Conservation (phyloP, 64 coral and sea anemone species). For the Porites lutea region DNA sequence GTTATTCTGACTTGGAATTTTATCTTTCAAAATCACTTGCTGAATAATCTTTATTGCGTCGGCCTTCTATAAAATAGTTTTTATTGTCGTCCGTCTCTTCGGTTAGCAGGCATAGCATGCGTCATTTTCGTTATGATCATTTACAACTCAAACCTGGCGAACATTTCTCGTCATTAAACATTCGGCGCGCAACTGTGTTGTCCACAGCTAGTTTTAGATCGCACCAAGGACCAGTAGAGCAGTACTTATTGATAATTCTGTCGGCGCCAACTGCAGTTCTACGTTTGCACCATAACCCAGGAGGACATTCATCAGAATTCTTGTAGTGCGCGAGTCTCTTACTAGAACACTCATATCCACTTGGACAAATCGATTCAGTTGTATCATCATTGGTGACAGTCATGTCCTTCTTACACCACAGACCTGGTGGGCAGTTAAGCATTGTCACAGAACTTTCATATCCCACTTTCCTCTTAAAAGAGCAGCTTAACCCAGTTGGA, state of each 20-base stretch:
- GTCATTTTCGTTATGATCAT: not conserved
- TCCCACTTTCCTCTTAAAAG: not conserved
- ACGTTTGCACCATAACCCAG: not conserved
- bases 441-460: not conserved
- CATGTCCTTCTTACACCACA: slow-evolving; percentile 63
- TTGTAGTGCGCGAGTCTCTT: not conserved
- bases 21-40: too few relatives aligned
- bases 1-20: too few relatives aligned
- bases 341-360: not conserved
- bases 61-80: not conserved
- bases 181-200: too few relatives aligned
- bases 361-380: slow-evolving; percentile 22
- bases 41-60: too few relatives aligned
- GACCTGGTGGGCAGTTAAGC: slow-evolving; percentile 41
- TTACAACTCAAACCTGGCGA: slow-evolving; percentile 48
- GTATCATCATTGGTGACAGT: not conserved
- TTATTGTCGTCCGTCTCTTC: not conserved
- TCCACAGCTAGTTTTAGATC: not conserved
- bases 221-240: slow-evolving; percentile 4
- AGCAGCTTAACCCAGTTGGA: slow-evolving; percentile 33
- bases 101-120: not conserved
- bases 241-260: not conserved
- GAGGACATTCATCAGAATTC: slow-evolving; percentile 6
- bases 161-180: not conserved
- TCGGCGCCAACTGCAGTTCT: not conserved